phyloP scores from a whole-genome alignment of 2,888 invertebrate species.

The Formica aserva region DNA sequence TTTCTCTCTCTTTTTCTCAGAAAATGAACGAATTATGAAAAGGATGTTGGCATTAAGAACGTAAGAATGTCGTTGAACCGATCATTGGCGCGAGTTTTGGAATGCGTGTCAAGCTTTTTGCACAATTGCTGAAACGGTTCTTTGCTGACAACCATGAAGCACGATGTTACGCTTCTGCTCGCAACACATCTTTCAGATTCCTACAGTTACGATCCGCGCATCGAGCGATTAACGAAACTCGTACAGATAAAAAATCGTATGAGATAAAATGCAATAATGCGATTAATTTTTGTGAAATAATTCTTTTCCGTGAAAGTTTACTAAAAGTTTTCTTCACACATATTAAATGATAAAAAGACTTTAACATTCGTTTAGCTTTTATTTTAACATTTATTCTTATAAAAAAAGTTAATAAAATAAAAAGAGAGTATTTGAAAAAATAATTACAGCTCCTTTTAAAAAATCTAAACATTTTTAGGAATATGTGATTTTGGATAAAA shows the following conservation, averaged over 20 bases:
- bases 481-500: background rate
- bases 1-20: background rate
- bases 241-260: background rate
- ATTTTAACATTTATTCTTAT: background rate
- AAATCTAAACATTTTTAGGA: background rate
- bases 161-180: slow-evolving; percentile 14
- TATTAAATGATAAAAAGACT: background rate
- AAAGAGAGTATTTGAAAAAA: background rate
- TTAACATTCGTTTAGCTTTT: background rate
- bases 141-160: slow-evolving; percentile 58
- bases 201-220: background rate
- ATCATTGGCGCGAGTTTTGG: slow-evolving; percentile 65
- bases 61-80: slow-evolving; percentile 68
- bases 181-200: slow-evolving; percentile 23
- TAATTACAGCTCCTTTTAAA: background rate
- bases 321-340: background rate
- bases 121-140: slow-evolving; percentile 71
- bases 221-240: background rate
- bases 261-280: background rate
- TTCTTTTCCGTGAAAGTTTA: background rate
- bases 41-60: slow-evolving; percentile 45
- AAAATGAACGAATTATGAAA: background rate
- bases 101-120: slow-evolving; percentile 79
- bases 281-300: background rate
- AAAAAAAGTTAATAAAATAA: background rate